Base-by-base conservation (phyloP, 2,888 invertebrate species). In the Pandemis cinnamomeana region DNA sequence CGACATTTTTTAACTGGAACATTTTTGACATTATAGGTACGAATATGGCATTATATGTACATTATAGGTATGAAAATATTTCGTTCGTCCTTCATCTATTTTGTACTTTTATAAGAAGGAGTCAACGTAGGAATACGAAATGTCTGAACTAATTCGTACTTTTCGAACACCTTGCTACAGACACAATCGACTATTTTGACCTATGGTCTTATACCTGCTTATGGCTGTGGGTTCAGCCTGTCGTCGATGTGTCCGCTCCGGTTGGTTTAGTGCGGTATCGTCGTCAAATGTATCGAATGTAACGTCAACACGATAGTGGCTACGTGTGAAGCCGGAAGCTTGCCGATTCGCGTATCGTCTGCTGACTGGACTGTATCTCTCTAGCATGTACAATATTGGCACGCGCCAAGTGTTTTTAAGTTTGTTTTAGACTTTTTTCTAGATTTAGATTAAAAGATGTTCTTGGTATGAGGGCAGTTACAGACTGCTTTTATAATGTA, bases 251-350 rank as follows among this genome's bases (percentile, higher is more conserved):
- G 27, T 36, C 55, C 7, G 7, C 55, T 55, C 55, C 20, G 8
- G 20, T 55, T 2, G 20, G 8, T 20, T 55, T 20, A 20, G 7
- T 20, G 15, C 55, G 7, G 55, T 8, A 27, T 8, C 15, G 27
- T 67, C 51, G 8, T n/a, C 27, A n/a, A n/a, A 7, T n/a, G 36
- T 68, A 44, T 68, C 67, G 15, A 53, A 41, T 68, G 67, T 48
- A 55, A 58, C 58, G 58, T 44, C 58, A 67, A 58, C 44, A 67
- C 13, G 20, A 46, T 15, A 27, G 64, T n/a, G 15, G 55, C 41
- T 67, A 58, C 67, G 67, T 58, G 67, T 68, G 58, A 68, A 58
- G 44, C 55, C 58, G 67, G 67, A 68, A 68, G 67, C 55, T 58
- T 20, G 20, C 67, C 11, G 67, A 13, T 68, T 44, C 67, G 55